phyloP scores from a whole-genome alignment of 1,140 invertebrate genomes.

The Andrena cerasifolii region DNA sequence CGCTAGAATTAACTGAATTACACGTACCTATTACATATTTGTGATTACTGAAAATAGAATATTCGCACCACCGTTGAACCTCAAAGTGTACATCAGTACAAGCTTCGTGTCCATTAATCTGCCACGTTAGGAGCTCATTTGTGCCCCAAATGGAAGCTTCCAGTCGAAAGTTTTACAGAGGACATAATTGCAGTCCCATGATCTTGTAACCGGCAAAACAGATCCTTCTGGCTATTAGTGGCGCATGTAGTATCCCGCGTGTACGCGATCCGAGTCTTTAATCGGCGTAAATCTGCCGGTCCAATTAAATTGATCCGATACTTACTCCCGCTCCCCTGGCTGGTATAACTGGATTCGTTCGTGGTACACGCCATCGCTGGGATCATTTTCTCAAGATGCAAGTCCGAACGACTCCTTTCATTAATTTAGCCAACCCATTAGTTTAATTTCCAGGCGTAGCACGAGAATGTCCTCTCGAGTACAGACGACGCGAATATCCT shows the following conservation, averaged over 20 bases:
- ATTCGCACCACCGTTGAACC: no score
- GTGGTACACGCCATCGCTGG: no score
- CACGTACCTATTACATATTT: no score
- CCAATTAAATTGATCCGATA: conserved; percentile 38
- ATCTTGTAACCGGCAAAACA: neutral
- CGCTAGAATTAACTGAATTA: no score
- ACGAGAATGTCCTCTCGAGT: no score
- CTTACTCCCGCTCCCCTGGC: neutral
- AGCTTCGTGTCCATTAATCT: no score
- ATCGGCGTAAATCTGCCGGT: conserved; percentile 34
- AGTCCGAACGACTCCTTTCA: conserved; percentile 25
- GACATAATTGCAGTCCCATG: neutral
- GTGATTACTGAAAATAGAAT: no score
- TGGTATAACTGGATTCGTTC: conserved; percentile 6
- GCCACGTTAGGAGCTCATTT: no score
- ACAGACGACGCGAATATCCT: neutral
- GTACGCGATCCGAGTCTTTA: conserved; percentile 17
- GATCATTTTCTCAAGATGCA: neutral
- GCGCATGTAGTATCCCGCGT: neutral
- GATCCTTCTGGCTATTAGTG: neutral
- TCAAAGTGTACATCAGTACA: no score
- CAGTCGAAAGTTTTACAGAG: neutral
- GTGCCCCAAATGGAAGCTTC: neutral
- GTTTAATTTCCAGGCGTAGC: conserved; percentile 11
- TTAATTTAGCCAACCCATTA: conserved; percentile 38